Evolutionary conservation across 2,113 vertebrate genomes (phyloP), one percentile per base, ranked within the genome.

Genomic region (Pungitius pungitius): DNA sequence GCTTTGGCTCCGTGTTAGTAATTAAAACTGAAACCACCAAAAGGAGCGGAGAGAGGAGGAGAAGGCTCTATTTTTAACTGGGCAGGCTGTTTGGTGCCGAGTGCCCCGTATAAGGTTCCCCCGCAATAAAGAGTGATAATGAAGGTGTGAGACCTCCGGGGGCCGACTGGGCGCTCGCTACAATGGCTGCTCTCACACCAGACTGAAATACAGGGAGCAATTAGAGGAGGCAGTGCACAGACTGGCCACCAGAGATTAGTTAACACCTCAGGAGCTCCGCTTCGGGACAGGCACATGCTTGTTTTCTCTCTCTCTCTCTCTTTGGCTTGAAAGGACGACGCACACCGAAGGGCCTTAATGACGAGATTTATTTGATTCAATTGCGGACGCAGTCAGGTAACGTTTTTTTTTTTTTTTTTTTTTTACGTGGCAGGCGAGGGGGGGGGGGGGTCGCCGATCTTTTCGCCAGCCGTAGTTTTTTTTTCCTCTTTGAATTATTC

Each of bases 91-190:
- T 95, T 89, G 92, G 93, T 95, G 94, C 94, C 69, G 92, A 94
- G 94, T 95, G 95, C 94, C n/a, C 94, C 91, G 87, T 89, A 92
- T 95, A 95, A 94, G 94, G 94, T 95, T 95, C 91, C n/a, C n/a
- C n/a, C 94, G 95, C 95, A 96, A 96, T 97, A 97, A 97, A 96
- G 95, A 96, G 95, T 95, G 95, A 96, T 97, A 97, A 97, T 96
- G 96, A 97, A 96, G 96, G 95, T 96, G 96, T 95, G 95, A 96
- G 94, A 95, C 94, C 95, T 95, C 95, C 84, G 88, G 92, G 93
- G 95, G 93, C 92, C 90, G 88, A 93, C 90, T 92, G 94, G 94
- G 93, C 93, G 94, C 94, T 94, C 92, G 94, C 95, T 94, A 95
- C 91, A 89, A 95, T 94, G 95, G 94, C 93, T 95, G 95, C 94